Base-by-base conservation (phyloP, 2,113 vertebrate species). In the Helogale parvula region DNA sequence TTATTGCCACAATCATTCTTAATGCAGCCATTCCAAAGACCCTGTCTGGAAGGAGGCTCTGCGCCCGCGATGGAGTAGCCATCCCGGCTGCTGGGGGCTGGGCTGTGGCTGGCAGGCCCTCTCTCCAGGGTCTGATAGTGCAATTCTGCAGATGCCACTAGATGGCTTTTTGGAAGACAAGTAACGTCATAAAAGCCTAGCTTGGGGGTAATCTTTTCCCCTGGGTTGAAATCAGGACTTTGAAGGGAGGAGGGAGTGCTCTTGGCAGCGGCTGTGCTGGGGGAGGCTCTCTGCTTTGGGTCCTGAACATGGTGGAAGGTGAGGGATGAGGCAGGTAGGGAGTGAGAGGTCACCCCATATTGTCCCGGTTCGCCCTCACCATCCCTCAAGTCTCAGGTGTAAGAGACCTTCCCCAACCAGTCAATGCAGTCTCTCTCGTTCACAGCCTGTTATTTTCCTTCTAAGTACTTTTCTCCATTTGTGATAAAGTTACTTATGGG, bases 1-100 rank as follows among this genome's bases (percentile, higher is more conserved):
- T 98, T 97, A 98, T 97, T 93, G 90, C 88, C 19, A 88, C 94
- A 72, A 96, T 98, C 82, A 93, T 94, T 98, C 95, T 97, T 97
- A 98, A 97, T 96, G 94, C 68, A 63, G 94, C 90, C 96, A 90
- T 94, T 95, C 92, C 66, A 92, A 76, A 92, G 54, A 27, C 13
- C 15, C 84, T 88, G 41, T 93, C 92, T 96, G 93, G 45, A 96
- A 89, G 92, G 45, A 95, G 88, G 83, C 89, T 87, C 12, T 7
- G 87, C 21, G 79, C 45, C 79, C 23, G 54, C 2, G 27, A 80
- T 14, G 31, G 68, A 27, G 29, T 3, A 10, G 81, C 65, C 60
- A 54, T 25, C 52, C 38, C 2, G 12, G 47, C 74, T 88, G 38
- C 76, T 80, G 80, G 54, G 41, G 63, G 29, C 50, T 77, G 89